Evolutionary conservation across 1,140 invertebrate genomes (phyloP), one percentile per base, ranked within the genome.

Genomic region (Philotrypesis tridentata): DNA sequence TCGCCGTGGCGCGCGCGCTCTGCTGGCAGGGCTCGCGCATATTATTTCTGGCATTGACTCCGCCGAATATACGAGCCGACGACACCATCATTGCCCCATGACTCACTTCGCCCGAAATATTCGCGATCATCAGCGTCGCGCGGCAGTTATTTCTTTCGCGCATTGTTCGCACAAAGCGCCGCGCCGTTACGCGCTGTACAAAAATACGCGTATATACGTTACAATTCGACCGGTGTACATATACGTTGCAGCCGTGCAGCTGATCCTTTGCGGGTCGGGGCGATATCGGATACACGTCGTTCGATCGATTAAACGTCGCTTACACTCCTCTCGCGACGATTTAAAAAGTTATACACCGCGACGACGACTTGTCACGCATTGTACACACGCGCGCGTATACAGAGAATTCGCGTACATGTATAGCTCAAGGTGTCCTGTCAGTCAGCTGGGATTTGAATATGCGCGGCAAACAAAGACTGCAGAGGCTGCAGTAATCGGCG

Each of bases 31-130:
- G 55, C 81, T 83, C 70, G 75, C 70, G 84, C 84, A 89, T 90
- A 90, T 90, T 91, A 90, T 90, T 90, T 90, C 88, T 89, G 89
- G 88, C 89, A 89, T 90, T 87, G 88, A 89, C 90, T 89, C 81
- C 82, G 84, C 67, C 75, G 82, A 86, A 82, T 85, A 86, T 85
- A 88, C 82, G 83, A 85, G 75, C 74, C 82, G 82, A 84, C 83
- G 82, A 84, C 82, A 87, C 84, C 87, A 85, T 86, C 85, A 86
- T 88, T 85, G 73, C 85, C 85, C 48, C 37, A 80, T 90, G 90
- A 91, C 87, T 90, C 90, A 90, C 83, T 79, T 82, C 48, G 85
- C 87, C 85, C 82, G 80, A 88, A 89, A 91, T 90, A 90, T 84
- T 86, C 85, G 65, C 84, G 82, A 87, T 87, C 68, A 84, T 86